These are phyloP conservation scores for Pogonus chalceus DNA, from an alignment of 1,140 invertebrate species.

Conservation along the genomic window DNA sequence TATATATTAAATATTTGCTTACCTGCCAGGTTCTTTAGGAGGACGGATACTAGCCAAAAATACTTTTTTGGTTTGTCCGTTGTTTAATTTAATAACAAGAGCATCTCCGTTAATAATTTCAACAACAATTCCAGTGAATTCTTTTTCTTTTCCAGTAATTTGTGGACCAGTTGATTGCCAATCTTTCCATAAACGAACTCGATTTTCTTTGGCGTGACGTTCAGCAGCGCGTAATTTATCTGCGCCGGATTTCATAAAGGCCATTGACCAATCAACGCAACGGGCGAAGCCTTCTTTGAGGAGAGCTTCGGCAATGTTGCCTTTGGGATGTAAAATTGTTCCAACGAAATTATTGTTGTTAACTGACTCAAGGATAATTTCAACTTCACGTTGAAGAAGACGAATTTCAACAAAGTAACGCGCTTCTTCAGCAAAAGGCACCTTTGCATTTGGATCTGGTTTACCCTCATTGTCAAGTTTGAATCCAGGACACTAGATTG, in stretches of 20 bases:
- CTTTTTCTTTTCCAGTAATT: conserved; percentile 68
- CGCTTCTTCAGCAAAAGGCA: conserved; percentile 69
- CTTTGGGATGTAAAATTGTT: conserved; percentile 82
- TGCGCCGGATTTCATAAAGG: conserved; percentile 66
- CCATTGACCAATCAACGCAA: conserved; percentile 97
- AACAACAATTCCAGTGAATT: conserved; percentile 75
- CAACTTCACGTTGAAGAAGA: conserved; percentile 86
- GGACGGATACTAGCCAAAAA: conserved; percentile 93
- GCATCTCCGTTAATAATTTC: conserved; percentile 94
- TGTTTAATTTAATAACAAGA: conserved; percentile 70
- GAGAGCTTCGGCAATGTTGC: conserved; percentile 92
- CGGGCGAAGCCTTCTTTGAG: conserved; percentile 86
- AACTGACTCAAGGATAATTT: conserved; percentile 83
- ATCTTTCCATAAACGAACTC: conserved; percentile 81
- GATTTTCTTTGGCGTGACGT: conserved; percentile 77
- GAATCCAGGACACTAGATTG: conserved; percentile 58
- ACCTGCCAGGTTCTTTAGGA: conserved; percentile 55
- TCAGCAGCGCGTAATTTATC: conserved; percentile 79
- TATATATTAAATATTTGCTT: conserved; percentile 8
- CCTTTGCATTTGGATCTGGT: conserved; percentile 43
- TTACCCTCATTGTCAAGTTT: conserved; percentile 59
- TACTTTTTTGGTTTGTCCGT: conserved; percentile 78
- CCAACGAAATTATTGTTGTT: conserved; percentile 92
- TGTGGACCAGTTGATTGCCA: conserved; percentile 55
- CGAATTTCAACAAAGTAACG: conserved; percentile 85